A percentile compares a stretch with the other conserved stretches of the same genome.
Conservation (phyloP, 2,113 vertebrate genomes). For the Conger conger region DNA sequence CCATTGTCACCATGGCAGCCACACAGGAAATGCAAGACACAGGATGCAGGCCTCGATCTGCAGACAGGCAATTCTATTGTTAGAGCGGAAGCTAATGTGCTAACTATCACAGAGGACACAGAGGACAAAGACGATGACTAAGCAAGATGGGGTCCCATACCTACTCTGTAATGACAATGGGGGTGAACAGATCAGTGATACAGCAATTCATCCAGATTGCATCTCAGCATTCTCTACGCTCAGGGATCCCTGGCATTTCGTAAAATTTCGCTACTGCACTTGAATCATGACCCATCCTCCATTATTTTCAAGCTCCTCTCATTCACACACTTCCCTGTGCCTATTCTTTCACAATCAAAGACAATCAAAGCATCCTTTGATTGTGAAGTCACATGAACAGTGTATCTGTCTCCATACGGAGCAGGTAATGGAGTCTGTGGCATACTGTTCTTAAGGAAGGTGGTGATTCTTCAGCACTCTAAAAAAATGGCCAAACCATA, state of each 20-base stretch:
- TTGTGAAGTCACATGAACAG: background rate
- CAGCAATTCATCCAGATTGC: background rate
- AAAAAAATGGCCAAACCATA: no score
- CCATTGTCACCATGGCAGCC: background rate
- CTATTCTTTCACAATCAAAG: background rate
- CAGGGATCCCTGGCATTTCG: background rate
- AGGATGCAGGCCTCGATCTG: background rate
- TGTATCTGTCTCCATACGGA: background rate
- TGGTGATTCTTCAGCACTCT: background rate
- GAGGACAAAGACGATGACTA: background rate
- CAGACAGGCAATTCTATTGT: slow-evolving; percentile 1
- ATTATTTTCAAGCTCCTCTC: background rate
- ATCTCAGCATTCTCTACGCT: background rate
- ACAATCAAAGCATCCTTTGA: background rate
- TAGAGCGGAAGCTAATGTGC: background rate
- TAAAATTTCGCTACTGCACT: background rate
- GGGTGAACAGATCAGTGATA: background rate
- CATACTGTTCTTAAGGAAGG: background rate
- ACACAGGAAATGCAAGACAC: background rate
- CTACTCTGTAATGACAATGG: background rate
- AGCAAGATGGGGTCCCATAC: background rate
- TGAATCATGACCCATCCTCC: background rate
- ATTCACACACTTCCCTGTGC: background rate
- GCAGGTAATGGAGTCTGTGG: background rate
- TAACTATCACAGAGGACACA: background rate